These are phyloP conservation scores for Myotis yumanensis DNA, from an alignment of 2,113 vertebrate species.

Conservation along the genomic window DNA sequence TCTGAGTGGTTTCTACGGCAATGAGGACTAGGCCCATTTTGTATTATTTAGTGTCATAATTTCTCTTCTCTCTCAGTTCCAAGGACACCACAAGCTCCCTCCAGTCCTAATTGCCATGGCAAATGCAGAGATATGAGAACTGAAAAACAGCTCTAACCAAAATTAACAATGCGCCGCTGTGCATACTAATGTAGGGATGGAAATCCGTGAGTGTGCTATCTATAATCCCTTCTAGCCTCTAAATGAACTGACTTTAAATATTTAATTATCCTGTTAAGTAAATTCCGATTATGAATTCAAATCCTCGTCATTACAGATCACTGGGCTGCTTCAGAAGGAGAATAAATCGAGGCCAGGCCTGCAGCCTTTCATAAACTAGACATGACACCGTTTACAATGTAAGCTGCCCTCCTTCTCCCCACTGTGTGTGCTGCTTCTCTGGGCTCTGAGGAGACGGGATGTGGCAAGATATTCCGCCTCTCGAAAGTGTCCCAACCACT, in stretches of 20 bases:
- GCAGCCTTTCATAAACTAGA: neutral
- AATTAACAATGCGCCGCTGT: constrained; percentile 33
- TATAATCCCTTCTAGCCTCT: constrained; percentile 68
- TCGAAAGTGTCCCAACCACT: neutral
- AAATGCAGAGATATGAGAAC: constrained; percentile 77
- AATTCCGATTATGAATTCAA: constrained; percentile 80
- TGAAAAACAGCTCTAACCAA: constrained; percentile 77
- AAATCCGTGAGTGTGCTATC: constrained; percentile 59
- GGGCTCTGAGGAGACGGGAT: neutral
- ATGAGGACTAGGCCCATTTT: constrained; percentile 73
- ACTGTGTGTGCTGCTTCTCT: neutral
- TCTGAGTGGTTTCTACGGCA: constrained; percentile 78
- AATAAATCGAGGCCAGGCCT: neutral
- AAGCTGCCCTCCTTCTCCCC: neutral
- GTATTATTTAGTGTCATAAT: constrained; percentile 81
- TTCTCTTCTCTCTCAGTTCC: constrained; percentile 74
- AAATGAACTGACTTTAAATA: constrained; percentile 80
- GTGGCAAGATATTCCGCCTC: neutral
- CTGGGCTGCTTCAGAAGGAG: constrained; percentile 56
- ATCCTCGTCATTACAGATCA: constrained; percentile 62
- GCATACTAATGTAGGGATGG: constrained; percentile 70
- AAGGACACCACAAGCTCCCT: constrained; percentile 76
- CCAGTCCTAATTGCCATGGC: constrained; percentile 74
- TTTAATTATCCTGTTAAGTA: constrained; percentile 82
- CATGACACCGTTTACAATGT: neutral